Evolutionary conservation across 1,140 invertebrate genomes (phyloP).

Genomic region (Halesus radiatus): DNA sequence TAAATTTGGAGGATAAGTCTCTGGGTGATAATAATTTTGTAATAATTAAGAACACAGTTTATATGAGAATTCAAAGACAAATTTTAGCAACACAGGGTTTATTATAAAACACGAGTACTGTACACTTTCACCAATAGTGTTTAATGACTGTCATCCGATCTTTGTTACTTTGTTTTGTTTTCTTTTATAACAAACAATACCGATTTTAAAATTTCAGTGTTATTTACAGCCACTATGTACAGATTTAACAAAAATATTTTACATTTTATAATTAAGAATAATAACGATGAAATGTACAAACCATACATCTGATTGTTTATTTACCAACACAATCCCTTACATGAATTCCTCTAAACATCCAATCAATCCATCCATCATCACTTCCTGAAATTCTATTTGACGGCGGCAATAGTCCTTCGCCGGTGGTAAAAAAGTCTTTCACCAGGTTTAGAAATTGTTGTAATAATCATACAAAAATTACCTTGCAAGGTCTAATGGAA

Average conservation of each 20-base stretch:
- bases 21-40: constrained; percentile 40
- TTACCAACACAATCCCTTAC: not conserved
- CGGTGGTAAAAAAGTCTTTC: too few species aligned
- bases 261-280: constrained; percentile 56
- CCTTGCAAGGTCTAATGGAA: too few species aligned
- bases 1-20: constrained; percentile 34
- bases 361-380: too few species aligned
- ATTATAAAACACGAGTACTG: constrained; percentile 31
- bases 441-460: too few species aligned
- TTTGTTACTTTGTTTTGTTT: constrained; percentile 47
- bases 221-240: constrained; percentile 57
- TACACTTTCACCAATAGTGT: constrained; percentile 38
- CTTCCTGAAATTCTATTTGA: too few species aligned
- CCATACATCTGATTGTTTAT: constrained; percentile 21
- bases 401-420: too few species aligned
- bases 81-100: constrained; percentile 38
- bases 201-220: constrained; percentile 51
- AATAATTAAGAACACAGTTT: constrained; percentile 31
- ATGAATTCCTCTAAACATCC: not conserved
- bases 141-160: constrained; percentile 44
- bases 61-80: constrained; percentile 37
- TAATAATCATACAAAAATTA: too few species aligned
- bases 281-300: constrained; percentile 57
- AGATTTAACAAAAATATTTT: constrained; percentile 52
- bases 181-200: constrained; percentile 43